Evolutionary conservation across 2,888 invertebrate species (phyloP).

Genomic region (Sphaerolaimus hirsutus): DNA sequence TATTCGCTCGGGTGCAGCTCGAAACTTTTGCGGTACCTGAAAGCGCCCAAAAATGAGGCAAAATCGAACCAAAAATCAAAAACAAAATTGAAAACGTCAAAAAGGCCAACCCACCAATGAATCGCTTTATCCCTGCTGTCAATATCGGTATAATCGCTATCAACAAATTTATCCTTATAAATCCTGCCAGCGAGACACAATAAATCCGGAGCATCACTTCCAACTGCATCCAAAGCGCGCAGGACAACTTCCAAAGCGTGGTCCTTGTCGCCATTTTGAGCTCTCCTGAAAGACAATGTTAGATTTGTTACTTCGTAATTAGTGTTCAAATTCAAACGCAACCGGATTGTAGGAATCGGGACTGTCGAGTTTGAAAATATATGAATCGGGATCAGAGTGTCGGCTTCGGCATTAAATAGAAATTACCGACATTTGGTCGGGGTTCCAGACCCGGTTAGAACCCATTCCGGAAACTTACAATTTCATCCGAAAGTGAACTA

Average conservation of each 20-base stretch:
- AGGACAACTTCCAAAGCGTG: constrained; percentile 71
- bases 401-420: no score
- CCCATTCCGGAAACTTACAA: no score
- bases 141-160: constrained; percentile 62
- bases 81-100: background rate
- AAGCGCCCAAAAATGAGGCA: constrained; percentile 1
- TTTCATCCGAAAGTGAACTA: no score
- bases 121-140: constrained; percentile 73
- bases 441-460: no score
- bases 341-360: no score
- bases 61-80: background rate
- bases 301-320: no score
- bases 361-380: no score
- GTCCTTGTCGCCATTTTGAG: constrained; percentile 74
- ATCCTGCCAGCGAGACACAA: constrained; percentile 87
- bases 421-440: no score
- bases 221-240: constrained; percentile 54
- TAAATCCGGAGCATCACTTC: constrained; percentile 80
- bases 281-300: constrained; percentile 40
- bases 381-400: no score
- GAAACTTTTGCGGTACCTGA: constrained; percentile 39
- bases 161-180: constrained; percentile 68
- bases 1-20: constrained; percentile 95
- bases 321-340: no score
- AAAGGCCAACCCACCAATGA: constrained; percentile 43